Conservation (phyloP, 2,888 invertebrate genomes). For the Pyralis farinalis region DNA sequence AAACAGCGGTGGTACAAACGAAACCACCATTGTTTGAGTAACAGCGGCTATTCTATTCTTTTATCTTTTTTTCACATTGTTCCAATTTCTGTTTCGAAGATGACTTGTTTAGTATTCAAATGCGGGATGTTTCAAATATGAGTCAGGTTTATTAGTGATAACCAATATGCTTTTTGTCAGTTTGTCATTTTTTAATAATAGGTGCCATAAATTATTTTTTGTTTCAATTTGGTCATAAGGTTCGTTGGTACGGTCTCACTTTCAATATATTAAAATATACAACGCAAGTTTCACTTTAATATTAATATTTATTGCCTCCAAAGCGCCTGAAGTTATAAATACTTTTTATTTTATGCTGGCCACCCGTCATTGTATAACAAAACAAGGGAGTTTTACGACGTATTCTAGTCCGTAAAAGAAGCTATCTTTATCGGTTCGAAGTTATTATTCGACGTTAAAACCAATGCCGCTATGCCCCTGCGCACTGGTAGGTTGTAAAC, state of each 20-base stretch:
- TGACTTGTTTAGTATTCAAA: slow-evolving; percentile 38
- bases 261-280: slow-evolving; percentile 16
- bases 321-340: slow-evolving; percentile 67
- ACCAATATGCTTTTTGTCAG: slow-evolving; percentile 6
- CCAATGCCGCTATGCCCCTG: slow-evolving; percentile 33
- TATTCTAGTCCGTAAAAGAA: slow-evolving; percentile 32
- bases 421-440: slow-evolving; percentile 38
- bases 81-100: slow-evolving; percentile 22
- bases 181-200: background rate
- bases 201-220: background rate
- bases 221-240: too few relatives aligned
- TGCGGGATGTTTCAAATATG: slow-evolving; percentile 18
- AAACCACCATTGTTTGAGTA: slow-evolving; percentile 24
- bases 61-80: slow-evolving; percentile 27
- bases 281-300: slow-evolving; percentile 59
- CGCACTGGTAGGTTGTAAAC: slow-evolving; percentile 27
- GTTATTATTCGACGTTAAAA: slow-evolving; percentile 37
- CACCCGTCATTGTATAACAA: slow-evolving; percentile 67
- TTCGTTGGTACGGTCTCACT: too few relatives aligned
- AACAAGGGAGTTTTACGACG: slow-evolving; percentile 53
- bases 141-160: slow-evolving; percentile 16
- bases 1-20: slow-evolving; percentile 15
- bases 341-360: slow-evolving; percentile 62
- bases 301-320: slow-evolving; percentile 72
- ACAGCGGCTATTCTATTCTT: slow-evolving; percentile 34